A percentile compares a stretch with the other conserved stretches of the same genome.
Conservation (phyloP, 2,113 vertebrate genomes). For the Nymphicus hollandicus region DNA sequence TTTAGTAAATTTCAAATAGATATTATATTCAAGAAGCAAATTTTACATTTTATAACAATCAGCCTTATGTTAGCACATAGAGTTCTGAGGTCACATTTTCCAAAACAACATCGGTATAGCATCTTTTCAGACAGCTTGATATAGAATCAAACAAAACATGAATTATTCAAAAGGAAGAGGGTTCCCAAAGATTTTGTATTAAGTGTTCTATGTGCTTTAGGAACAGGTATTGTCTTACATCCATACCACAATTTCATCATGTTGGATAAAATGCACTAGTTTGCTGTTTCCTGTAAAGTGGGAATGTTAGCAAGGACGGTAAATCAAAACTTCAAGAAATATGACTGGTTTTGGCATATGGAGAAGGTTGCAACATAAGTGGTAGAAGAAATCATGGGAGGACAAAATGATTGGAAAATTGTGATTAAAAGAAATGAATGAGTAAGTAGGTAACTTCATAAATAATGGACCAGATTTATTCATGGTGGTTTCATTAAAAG, state of each 20-base stretch:
- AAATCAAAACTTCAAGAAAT: background rate
- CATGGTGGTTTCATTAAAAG: slow-evolving; percentile 17
- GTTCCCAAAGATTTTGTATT: background rate
- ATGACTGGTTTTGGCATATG: background rate
- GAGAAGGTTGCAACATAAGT: background rate
- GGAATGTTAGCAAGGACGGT: background rate
- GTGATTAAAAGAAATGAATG: background rate
- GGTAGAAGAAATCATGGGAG: background rate
- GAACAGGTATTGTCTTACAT: background rate
- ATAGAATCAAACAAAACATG: background rate
- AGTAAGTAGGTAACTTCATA: background rate
- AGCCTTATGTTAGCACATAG: background rate
- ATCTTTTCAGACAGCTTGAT: background rate
- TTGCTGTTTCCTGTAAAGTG: background rate
- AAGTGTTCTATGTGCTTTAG: background rate
- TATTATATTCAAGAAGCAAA: background rate
- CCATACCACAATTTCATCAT: background rate
- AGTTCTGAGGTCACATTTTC: background rate
- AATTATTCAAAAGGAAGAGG: background rate
- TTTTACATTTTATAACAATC: background rate
- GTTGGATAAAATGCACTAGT: background rate
- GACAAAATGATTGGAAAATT: background rate
- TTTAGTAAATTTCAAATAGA: background rate
- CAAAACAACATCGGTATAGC: background rate
- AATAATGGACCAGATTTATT: slow-evolving; percentile 2